Percentiles rank a stretch among this genome's conserved stretches.
phyloP scores from a whole-genome alignment of 2,797 vertebrate species.

The Monodelphis domestica region DNA sequence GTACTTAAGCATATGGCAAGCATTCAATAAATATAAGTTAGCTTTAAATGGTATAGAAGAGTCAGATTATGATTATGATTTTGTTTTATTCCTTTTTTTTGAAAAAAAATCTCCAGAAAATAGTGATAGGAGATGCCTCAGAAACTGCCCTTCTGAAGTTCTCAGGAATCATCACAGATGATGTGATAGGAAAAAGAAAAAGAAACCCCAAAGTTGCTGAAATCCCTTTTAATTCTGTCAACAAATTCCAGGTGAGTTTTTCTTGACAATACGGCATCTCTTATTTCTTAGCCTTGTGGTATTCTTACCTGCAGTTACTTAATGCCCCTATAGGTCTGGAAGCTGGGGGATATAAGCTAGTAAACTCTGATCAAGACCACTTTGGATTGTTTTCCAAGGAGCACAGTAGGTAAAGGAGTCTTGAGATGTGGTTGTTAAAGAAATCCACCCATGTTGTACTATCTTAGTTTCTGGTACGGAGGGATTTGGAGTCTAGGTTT shows the following conservation, averaged over 20 bases:
- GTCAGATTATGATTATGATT: neutral
- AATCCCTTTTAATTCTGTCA: constrained; percentile 89
- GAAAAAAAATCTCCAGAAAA: constrained; percentile 78
- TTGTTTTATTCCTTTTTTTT: neutral
- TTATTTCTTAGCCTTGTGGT: neutral
- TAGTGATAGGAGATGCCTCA: constrained; percentile 87
- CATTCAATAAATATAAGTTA: neutral
- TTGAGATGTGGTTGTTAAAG: too few relatives aligned
- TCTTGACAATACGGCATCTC: neutral
- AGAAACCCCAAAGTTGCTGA: constrained; percentile 86
- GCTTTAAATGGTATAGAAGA: constrained; percentile 10
- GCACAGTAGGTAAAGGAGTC: too few relatives aligned
- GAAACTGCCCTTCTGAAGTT: constrained; percentile 90
- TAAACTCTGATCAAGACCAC: neutral
- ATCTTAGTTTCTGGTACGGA: too few relatives aligned
- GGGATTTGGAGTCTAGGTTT: neutral
- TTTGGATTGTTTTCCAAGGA: neutral
- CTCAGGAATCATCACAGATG: constrained; percentile 85
- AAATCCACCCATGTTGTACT: too few relatives aligned
- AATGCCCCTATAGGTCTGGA: neutral
- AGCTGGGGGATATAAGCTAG: neutral
- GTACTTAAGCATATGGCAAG: neutral
- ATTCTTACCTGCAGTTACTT: neutral
- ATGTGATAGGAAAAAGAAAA: constrained; percentile 84
- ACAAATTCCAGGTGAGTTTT: constrained; percentile 87